Evolutionary conservation across 2,797 vertebrate species (phyloP).

Genomic region (Hipposideros larvatus): DNA sequence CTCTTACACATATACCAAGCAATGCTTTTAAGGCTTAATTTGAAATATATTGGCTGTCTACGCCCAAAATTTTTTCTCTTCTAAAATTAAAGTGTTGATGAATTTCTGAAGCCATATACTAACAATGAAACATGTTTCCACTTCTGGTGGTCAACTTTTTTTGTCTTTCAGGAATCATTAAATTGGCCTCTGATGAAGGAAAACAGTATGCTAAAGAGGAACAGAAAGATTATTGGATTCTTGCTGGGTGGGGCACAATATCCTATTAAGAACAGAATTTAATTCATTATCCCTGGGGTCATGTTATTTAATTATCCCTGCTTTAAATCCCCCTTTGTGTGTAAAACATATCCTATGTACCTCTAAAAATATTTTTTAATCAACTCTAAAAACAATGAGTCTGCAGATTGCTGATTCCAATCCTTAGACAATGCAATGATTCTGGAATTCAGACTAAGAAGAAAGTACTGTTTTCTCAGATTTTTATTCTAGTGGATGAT

Average conservation of each 20-base stretch:
- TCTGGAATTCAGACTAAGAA: neutral
- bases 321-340: neutral
- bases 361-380: neutral
- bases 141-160: neutral
- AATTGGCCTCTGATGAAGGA: neutral
- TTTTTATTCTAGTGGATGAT: neutral
- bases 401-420: neutral
- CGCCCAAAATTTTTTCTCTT: neutral
- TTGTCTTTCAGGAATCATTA: neutral
- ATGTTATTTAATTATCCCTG: neutral
- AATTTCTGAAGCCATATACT: constrained; percentile 7
- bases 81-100: constrained; percentile 25
- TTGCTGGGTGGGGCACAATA: neutral
- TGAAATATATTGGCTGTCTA: neutral
- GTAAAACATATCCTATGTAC: neutral
- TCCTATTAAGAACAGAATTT: neutral
- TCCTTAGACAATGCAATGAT: constrained; percentile 38
- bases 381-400: neutral
- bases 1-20: neutral
- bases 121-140: neutral
- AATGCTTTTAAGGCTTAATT: constrained; percentile 6
- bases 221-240: neutral
- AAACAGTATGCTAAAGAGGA: neutral
- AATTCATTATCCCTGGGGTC: neutral
- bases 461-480: neutral